Evolutionary conservation across 2,797 vertebrate genomes (phyloP).

Genomic region (Tinamus major): DNA sequence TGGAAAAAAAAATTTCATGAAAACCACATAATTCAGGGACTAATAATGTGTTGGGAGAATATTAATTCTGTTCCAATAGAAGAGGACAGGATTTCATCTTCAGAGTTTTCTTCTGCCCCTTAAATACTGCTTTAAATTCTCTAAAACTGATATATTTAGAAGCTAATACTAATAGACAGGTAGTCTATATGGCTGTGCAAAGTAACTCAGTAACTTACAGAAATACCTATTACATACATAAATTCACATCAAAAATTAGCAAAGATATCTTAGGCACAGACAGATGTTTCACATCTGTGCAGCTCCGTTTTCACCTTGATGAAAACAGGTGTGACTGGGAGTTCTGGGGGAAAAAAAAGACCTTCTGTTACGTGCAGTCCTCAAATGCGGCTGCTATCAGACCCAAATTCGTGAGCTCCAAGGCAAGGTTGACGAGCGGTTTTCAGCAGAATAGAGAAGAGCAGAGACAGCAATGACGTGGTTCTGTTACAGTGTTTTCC

Average conservation of each 20-base stretch:
- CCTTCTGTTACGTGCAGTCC: accelerated
- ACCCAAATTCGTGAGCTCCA: neutral
- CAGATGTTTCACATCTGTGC: neutral
- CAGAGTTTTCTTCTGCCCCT: neutral
- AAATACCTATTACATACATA: neutral
- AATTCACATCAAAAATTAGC: neutral
- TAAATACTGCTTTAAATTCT: neutral
- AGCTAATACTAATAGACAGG: neutral
- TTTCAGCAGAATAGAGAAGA: neutral
- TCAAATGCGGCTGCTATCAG: neutral
- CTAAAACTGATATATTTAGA: neutral
- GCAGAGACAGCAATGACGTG: neutral
- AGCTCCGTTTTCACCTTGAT: neutral
- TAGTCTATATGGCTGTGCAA: neutral
- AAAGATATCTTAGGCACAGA: neutral
- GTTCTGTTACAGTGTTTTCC: neutral
- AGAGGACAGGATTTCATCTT: neutral
- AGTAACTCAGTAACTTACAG: neutral
- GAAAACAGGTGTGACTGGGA: neutral
- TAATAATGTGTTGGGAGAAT: neutral
- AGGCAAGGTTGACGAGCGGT: neutral
- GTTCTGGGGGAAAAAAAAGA: neutral
- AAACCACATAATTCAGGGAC: neutral
- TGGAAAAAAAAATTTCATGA: neutral
- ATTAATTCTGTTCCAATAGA: neutral